A percentile compares a stretch with the other conserved stretches of the same genome.
These are phyloP conservation scores for Otocyon megalotis DNA, from an alignment of 2,113 vertebrate species.

Conservation along the genomic window DNA sequence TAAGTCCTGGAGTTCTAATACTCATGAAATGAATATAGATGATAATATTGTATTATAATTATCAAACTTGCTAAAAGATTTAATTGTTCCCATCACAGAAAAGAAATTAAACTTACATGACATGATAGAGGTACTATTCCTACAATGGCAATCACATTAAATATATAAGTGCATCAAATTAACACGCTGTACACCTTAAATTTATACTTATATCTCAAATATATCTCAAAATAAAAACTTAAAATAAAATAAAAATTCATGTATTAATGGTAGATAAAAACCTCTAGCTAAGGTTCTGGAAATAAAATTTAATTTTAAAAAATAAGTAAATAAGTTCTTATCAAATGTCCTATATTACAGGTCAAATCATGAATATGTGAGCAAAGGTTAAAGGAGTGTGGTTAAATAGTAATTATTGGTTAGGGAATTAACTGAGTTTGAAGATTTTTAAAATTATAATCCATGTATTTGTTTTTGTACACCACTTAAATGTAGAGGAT, in stretches of 20 bases:
- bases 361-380: not conserved
- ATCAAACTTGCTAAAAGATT: not conserved
- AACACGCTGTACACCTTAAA: not conserved
- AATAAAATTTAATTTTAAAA: constrained; percentile 4
- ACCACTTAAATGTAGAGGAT: not conserved
- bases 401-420: not conserved
- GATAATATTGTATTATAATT: not conserved
- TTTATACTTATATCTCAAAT: not conserved
- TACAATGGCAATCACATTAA: not conserved
- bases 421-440: not conserved
- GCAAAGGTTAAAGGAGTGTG: not conserved
- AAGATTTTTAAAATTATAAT: not conserved
- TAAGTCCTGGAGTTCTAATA: not conserved
- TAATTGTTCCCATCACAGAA: not conserved
- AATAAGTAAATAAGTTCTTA: not conserved
- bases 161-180: not conserved
- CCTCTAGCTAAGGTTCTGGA: not conserved
- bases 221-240: not conserved
- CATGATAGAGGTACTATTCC: not conserved
- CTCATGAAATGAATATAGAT: not conserved
- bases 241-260: not conserved
- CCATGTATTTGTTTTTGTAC: not conserved
- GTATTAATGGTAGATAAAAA: not conserved
- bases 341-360: not conserved
- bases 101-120: not conserved